Conservation (phyloP, 2,888 invertebrate genomes). For the Pyrrhia umbra region DNA sequence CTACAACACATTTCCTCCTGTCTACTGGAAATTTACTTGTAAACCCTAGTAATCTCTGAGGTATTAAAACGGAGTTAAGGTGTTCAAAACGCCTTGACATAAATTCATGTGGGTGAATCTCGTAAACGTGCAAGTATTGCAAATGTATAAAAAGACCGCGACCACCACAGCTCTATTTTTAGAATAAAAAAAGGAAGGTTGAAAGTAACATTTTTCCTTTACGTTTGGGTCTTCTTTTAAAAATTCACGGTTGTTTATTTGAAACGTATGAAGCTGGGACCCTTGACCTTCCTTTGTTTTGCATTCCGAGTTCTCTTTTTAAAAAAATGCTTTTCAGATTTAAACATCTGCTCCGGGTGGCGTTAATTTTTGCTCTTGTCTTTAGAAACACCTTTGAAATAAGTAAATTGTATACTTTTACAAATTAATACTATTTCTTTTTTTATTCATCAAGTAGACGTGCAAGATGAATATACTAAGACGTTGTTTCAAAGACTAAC, state of each 20-base stretch:
- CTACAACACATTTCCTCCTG: conserved; percentile 19
- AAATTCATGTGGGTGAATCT: conserved; percentile 37
- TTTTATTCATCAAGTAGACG: not conserved
- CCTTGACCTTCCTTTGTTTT: conserved; percentile 51
- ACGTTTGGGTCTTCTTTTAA: conserved; percentile 21
- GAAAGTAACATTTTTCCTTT: not conserved
- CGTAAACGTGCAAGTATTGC: conserved; percentile 16
- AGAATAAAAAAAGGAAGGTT: not conserved
- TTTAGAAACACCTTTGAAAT: conserved; percentile 34
- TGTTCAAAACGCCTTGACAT: conserved; percentile 40
- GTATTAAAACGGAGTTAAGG: conserved; percentile 50
- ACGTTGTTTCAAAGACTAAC: no score
- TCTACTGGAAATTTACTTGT: conserved; percentile 42
- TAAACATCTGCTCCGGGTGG: conserved; percentile 39
- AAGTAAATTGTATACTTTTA: conserved; percentile 7
- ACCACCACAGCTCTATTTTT: not conserved
- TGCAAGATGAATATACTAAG: no score
- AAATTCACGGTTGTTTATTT: conserved; percentile 36
- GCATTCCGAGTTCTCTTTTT: conserved; percentile 42
- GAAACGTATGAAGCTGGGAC: conserved; percentile 42
- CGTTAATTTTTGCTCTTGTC: conserved; percentile 47
- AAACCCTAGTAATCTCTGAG: conserved; percentile 43
- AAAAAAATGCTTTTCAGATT: conserved; percentile 38
- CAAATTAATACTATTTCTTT: not conserved
- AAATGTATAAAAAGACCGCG: conserved; percentile 3